These are phyloP conservation scores for Drosophila merina DNA, from an alignment of 2,888 invertebrate genomes.

Conservation along the genomic window DNA sequence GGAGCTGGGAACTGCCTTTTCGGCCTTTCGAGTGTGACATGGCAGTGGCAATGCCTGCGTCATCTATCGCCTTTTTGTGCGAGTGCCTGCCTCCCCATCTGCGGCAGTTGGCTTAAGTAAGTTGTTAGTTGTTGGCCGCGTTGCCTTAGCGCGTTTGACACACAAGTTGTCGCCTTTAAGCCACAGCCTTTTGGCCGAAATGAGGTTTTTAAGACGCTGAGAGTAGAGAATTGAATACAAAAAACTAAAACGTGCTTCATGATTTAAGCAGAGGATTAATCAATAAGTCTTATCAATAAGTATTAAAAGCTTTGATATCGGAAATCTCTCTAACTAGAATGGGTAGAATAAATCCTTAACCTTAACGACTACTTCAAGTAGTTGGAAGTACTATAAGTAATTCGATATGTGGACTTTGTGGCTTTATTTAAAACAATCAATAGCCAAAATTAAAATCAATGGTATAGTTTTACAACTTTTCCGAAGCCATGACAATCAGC, in stretches of 20 bases:
- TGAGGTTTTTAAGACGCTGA: background rate
- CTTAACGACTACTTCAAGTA: background rate
- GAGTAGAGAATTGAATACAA: background rate
- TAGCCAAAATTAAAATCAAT: slow-evolving; percentile 10
- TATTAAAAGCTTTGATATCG: too few species aligned
- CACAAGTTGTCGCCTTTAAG: slow-evolving; percentile 75
- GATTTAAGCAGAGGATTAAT: background rate
- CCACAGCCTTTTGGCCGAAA: slow-evolving; percentile 46
- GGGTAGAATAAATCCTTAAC: too few species aligned
- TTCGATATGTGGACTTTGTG: background rate
- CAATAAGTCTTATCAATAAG: background rate
- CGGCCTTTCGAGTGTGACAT: slow-evolving; percentile 69
- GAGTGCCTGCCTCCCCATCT: slow-evolving; percentile 21
- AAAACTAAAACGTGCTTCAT: background rate
- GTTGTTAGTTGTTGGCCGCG: slow-evolving; percentile 63
- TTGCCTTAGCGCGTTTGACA: slow-evolving; percentile 53
- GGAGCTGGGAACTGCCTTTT: slow-evolving; percentile 43
- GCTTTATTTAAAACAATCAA: slow-evolving; percentile 6
- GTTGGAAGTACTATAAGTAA: too few species aligned
- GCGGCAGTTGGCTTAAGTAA: slow-evolving; percentile 67
- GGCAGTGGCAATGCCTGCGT: slow-evolving; percentile 56
- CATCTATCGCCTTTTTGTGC: slow-evolving; percentile 30
- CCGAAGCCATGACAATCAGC: slow-evolving; percentile 6
- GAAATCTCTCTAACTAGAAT: too few species aligned
- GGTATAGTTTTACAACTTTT: slow-evolving; percentile 21